Conservation (phyloP, 2,797 vertebrate genomes). For the Fringilla coelebs region DNA sequence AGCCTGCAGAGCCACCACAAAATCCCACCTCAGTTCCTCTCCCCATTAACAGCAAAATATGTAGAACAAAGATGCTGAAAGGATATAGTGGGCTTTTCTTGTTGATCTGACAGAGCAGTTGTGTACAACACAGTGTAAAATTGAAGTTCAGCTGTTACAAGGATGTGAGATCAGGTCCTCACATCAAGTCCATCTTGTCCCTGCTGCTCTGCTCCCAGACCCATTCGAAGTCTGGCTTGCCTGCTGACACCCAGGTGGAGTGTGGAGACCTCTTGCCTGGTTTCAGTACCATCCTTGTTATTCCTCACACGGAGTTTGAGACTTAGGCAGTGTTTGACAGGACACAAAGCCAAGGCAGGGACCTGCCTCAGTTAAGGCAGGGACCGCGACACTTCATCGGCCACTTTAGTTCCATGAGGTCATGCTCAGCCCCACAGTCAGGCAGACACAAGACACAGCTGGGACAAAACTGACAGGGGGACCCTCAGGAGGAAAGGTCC, state of each 20-base stretch:
- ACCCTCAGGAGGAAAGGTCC: not conserved
- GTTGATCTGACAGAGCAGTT: not conserved
- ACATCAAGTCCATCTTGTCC: not conserved
- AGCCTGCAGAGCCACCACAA: not conserved
- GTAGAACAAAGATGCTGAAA: not conserved
- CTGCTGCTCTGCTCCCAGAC: not conserved
- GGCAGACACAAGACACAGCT: not conserved
- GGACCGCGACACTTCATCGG: fast-evolving
- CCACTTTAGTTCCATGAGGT: not conserved
- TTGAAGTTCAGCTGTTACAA: not conserved
- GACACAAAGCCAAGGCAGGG: not conserved
- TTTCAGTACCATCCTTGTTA: not conserved
- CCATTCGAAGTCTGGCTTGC: not conserved
- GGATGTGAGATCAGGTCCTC: not conserved
- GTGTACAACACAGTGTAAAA: not conserved
- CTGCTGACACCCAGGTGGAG: not conserved
- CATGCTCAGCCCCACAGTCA: not conserved
- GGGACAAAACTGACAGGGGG: not conserved
- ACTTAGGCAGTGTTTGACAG: not conserved
- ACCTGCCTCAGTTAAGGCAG: not conserved
- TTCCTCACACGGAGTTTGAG: not conserved
- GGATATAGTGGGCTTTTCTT: not conserved
- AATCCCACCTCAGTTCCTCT: not conserved
- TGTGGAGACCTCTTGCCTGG: not conserved
- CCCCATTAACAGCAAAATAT: slow-evolving; percentile 21